Percentiles rank a stretch among this genome's conserved stretches.
These are phyloP conservation scores for Argynnis bischoffii DNA, from an alignment of 2,888 invertebrate species.

Conservation along the genomic window DNA sequence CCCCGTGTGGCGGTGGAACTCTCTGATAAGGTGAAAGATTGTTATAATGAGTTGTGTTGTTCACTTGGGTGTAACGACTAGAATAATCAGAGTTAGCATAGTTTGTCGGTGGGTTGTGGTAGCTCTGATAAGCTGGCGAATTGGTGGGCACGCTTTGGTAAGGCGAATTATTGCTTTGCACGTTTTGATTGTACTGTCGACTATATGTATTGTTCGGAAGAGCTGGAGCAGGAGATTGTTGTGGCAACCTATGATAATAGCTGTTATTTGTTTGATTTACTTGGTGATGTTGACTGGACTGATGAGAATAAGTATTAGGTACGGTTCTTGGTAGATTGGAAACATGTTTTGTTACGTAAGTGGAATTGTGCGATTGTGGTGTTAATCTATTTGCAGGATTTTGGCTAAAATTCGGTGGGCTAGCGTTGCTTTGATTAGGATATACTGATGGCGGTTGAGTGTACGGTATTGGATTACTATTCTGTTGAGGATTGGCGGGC, in stretches of 20 bases:
- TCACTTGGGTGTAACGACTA: conserved; percentile 74
- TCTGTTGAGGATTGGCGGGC: conserved; percentile 58
- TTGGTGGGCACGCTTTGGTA: conserved; percentile 78
- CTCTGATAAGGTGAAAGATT: conserved; percentile 81
- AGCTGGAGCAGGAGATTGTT: conserved; percentile 53
- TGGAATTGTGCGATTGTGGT: conserved; percentile 61
- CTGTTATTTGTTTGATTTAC: conserved; percentile 64
- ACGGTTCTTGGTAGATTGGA: conserved; percentile 60
- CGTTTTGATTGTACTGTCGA: conserved; percentile 57
- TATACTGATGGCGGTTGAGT: conserved; percentile 68
- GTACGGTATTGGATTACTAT: conserved; percentile 67
- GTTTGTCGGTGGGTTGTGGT: conserved; percentile 78
- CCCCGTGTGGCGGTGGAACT: conserved; percentile 83
- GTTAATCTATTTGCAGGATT: conserved; percentile 71
- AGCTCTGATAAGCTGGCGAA: conserved; percentile 74
- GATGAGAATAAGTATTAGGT: conserved; percentile 67
- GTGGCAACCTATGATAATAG: conserved; percentile 71
- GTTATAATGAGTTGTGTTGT: conserved; percentile 62
- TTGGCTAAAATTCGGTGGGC: conserved; percentile 74
- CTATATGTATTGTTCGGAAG: conserved; percentile 53
- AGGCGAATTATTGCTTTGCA: conserved; percentile 58
- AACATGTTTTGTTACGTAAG: conserved; percentile 61
- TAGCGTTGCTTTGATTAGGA: conserved; percentile 60
- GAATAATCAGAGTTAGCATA: conserved; percentile 75
- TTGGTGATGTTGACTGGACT: conserved; percentile 65